A percentile compares a stretch with the other conserved stretches of the same genome.
phyloP scores from a whole-genome alignment of 2,888 invertebrate genomes.

The Amphipyra berbera region DNA sequence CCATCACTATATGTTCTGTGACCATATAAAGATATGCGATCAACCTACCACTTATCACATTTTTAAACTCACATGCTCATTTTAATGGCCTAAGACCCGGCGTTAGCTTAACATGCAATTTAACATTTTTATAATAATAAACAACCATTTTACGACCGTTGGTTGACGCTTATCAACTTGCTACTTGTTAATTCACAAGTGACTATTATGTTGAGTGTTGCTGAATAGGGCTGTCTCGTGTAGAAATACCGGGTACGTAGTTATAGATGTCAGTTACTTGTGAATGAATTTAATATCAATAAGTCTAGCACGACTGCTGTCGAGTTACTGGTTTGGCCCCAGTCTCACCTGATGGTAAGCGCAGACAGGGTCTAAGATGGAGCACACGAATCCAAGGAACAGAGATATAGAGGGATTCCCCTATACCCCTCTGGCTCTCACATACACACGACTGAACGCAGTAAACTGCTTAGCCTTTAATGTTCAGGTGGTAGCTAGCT shows the following conservation, averaged over 20 bases:
- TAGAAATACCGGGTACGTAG: background rate
- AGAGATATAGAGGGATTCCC: no score
- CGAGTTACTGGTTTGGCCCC: no score
- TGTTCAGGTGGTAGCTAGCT: no score
- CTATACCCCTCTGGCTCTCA: no score
- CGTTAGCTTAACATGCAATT: slow-evolving; percentile 71
- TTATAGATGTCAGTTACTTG: no score
- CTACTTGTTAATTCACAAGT: slow-evolving; percentile 64
- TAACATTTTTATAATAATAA: slow-evolving; percentile 74
- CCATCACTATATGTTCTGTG: background rate
- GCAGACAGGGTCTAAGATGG: no score
- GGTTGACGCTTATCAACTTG: slow-evolving; percentile 69
- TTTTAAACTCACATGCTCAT: slow-evolving; percentile 20
- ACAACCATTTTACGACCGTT: slow-evolving; percentile 71
- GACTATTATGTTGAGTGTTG: slow-evolving; percentile 48
- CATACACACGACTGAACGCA: no score
- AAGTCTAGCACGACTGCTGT: no score
- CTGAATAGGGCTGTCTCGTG: slow-evolving; percentile 41
- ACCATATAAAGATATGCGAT: slow-evolving; percentile 33
- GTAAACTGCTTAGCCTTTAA: no score
- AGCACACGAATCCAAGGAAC: no score
- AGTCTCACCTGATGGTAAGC: no score
- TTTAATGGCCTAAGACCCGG: slow-evolving; percentile 52
- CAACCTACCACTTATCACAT: slow-evolving; percentile 31
- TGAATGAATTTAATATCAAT: no score